phyloP scores from a whole-genome alignment of 2,888 invertebrate species.

The Rutpela maculata region DNA sequence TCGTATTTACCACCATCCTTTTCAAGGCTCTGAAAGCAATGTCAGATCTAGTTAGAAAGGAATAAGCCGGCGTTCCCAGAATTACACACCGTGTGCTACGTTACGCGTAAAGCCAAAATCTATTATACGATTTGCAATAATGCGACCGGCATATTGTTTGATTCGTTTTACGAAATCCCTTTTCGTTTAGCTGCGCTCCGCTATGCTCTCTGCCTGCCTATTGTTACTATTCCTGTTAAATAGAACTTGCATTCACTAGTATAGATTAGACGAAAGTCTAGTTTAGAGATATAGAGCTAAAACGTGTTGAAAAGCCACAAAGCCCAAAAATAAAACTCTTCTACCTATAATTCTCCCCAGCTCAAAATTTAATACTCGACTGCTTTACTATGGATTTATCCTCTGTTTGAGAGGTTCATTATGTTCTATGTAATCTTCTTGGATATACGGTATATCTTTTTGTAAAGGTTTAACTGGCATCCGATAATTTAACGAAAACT shows the following conservation, averaged over 20 bases:
- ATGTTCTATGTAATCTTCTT: conserved; percentile 10
- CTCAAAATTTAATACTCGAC: conserved; percentile 28
- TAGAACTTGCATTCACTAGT: conserved; percentile 49
- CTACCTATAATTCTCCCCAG: conserved; percentile 28
- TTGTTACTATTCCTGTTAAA: conserved; percentile 43
- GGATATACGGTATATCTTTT: neutral
- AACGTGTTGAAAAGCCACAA: conserved; percentile 44
- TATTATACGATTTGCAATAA: conserved; percentile 66
- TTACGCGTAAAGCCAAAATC: conserved; percentile 58
- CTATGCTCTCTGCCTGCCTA: conserved; percentile 25
- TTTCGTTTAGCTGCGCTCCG: conserved; percentile 14
- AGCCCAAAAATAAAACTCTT: conserved; percentile 38
- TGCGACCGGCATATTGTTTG: conserved; percentile 59
- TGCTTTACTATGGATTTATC: conserved; percentile 26
- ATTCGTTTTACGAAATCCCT: conserved; percentile 50
- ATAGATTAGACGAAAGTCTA: conserved; percentile 49
- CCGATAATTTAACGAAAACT: neutral
- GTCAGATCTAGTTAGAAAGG: conserved; percentile 2
- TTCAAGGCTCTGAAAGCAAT: neutral
- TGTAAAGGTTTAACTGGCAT: neutral
- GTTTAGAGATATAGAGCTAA: conserved; percentile 42
- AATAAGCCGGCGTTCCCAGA: conserved; percentile 5
- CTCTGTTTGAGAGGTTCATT: conserved; percentile 26
- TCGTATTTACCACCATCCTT: too few species aligned
- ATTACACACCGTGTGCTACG: conserved; percentile 36